Base-by-base conservation (phyloP, 2,113 vertebrate genomes). In the Cromileptes altivelis region DNA sequence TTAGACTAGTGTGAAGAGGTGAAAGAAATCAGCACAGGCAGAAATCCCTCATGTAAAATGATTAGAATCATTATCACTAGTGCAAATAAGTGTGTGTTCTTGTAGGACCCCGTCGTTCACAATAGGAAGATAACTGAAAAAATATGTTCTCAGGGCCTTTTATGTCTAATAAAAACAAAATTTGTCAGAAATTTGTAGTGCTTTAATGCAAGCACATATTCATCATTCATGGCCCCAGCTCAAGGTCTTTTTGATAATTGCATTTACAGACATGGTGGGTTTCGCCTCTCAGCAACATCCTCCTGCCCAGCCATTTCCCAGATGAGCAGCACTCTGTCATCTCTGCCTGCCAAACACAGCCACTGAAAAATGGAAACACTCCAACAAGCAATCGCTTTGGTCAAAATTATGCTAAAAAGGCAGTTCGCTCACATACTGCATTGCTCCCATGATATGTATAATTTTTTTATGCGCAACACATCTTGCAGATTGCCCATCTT, bases 321-420 rank as follows among this genome's bases (percentile, higher is more conserved):
- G 64, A 82, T 92, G 88, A 92, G 81, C 79, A 88, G 86, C 80
- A 72, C 81, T 89, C 85, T 76, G 88, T 92, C 90, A 90, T 94
- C 81, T 62, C 83, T 15, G 75, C 58, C 85, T 84, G 87, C 80
- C 88, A 90, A 84, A 88, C 23, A 27, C 72, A 86, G 80, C 84
- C 55, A 19, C 75, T 62, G 52, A 57, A 81, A 82, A 55, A 81
- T 79, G 88, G 80, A 89, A 77, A 50, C 86, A 4, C 75, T 87
- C 81, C 80, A 90, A 63, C 57, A 80, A 73, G 71, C 76, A 62
- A 33, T 83, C 18, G 37, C 65, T 85, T 81, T 69, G 77, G 69
- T 76, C 62, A 33, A 55, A 91, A 82, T 87, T 47, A 75, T 78
- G 74, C 73, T 85, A 85, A 86, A 74, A 70, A 65, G 61, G 55